phyloP scores from a whole-genome alignment of 2,888 invertebrate species.

The Scaptomyza reducta region DNA sequence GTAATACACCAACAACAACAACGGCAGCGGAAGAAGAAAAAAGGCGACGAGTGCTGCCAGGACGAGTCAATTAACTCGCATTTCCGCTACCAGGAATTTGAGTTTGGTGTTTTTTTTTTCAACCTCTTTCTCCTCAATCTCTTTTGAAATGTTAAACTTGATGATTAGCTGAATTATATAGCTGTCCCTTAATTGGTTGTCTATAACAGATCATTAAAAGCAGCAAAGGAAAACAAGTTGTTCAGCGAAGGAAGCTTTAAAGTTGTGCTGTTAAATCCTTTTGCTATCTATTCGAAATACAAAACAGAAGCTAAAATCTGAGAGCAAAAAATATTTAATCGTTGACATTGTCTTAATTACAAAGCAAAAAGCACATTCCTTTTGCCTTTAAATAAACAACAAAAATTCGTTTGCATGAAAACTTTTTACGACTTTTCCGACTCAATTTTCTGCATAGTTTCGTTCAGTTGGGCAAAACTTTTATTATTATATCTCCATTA shows the following conservation, averaged over 20 bases:
- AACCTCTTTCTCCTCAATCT: not conserved
- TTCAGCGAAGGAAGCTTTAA: not conserved
- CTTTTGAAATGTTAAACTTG: conserved; percentile 18
- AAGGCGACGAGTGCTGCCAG: conserved; percentile 11
- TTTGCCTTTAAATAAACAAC: conserved; percentile 30
- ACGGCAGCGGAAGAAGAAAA: not conserved
- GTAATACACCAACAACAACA: conserved; percentile 2
- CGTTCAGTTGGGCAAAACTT: conserved; percentile 34
- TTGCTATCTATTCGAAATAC: not conserved
- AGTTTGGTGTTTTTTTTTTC: conserved; percentile 7
- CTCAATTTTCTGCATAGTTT: conserved; percentile 51
- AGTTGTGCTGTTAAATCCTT: not conserved
- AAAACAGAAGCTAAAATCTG: not conserved
- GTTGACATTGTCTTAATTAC: not conserved
- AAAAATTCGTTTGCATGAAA: conserved; percentile 40
- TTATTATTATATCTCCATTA: conserved; percentile 47
- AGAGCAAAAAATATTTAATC: not conserved
- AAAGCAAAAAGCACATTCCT: conserved; percentile 15
- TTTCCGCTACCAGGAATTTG: conserved; percentile 50
- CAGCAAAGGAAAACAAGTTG: not conserved
- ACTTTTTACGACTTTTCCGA: conserved; percentile 51
- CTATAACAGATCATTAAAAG: conserved; percentile 21
- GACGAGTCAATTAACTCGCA: conserved; percentile 61
- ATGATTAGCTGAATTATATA: conserved; percentile 33
- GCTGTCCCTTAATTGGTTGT: conserved; percentile 19